Conservation (phyloP, 30 jellyfish, hydroid and myxozoan genomes). For the Hydra vulgaris region DNA sequence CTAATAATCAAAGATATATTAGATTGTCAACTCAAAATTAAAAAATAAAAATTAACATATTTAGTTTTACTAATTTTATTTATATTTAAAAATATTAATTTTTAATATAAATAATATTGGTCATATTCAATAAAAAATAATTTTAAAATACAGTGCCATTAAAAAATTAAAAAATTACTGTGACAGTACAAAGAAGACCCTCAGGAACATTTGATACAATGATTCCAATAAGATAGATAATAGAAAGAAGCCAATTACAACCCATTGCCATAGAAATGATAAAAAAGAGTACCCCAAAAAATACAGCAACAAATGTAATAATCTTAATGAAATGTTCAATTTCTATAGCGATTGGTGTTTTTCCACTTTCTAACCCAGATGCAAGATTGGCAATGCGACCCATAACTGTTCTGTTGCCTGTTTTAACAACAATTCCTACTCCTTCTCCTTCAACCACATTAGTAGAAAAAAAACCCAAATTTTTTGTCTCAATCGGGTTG, state of each 20-base stretch:
- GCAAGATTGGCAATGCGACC: background rate
- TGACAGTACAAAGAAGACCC: conserved; percentile 92
- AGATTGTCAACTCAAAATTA: no score
- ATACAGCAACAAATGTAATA: conserved; percentile 77
- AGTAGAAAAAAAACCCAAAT: background rate
- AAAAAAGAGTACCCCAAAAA: conserved; percentile 82
- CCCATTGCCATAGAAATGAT: conserved; percentile 49
- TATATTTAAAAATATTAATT: no score
- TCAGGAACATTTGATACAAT: conserved; percentile 99
- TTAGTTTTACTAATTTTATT: no score
- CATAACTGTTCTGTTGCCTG: conserved; percentile 39
- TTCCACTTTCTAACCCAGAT: conserved; percentile 70
- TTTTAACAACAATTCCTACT: conserved; percentile 61
- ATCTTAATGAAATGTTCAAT: conserved; percentile 34
- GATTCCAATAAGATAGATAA: conserved; percentile 83
- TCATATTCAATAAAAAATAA: no score
- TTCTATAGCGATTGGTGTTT: conserved; percentile 92
- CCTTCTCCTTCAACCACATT: conserved; percentile 92
- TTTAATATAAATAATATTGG: no score
- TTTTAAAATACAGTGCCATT: no score
- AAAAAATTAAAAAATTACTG: conserved; percentile 25
- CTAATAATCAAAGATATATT: conserved; percentile 30
- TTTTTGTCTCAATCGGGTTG: background rate
- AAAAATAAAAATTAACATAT: no score
- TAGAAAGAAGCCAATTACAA: conserved; percentile 73